A percentile compares a stretch with the other conserved stretches of the same genome.
Conservation (phyloP, 2,888 invertebrate genomes). For the Ernsta delagoae region DNA sequence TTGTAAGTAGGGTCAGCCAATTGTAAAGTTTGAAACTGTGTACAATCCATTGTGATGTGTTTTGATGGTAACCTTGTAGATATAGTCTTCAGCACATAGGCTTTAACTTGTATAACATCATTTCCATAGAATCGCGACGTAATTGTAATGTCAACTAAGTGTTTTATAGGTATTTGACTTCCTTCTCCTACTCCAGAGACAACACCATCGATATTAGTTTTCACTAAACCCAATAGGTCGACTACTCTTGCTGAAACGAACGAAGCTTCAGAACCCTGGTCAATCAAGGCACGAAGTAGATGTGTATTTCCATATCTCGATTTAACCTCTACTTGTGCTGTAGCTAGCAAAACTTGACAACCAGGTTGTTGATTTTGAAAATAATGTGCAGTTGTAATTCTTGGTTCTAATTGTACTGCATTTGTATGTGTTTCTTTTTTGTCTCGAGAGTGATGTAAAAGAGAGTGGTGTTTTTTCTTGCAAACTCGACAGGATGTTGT, state of each 20-base stretch:
- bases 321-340: slow-evolving; percentile 39
- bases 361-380: slow-evolving; percentile 41
- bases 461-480: slow-evolving; percentile 39
- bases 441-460: slow-evolving; percentile 36
- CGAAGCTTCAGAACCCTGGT: slow-evolving; percentile 48
- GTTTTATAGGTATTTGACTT: slow-evolving; percentile 36
- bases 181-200: slow-evolving; percentile 44
- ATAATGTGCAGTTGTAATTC: slow-evolving; percentile 30
- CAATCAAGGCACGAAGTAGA: slow-evolving; percentile 43
- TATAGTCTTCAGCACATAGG: slow-evolving; percentile 41
- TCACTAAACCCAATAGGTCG: slow-evolving; percentile 40
- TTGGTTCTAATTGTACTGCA: slow-evolving; percentile 7
- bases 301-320: slow-evolving; percentile 39
- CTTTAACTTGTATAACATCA: slow-evolving; percentile 32
- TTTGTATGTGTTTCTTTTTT: slow-evolving; percentile 17
- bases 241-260: slow-evolving; percentile 43
- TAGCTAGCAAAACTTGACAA: slow-evolving; percentile 37
- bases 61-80: slow-evolving; percentile 38
- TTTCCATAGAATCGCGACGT: slow-evolving; percentile 6
- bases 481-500: slow-evolving; percentile 40
- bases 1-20: slow-evolving; percentile 39
- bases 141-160: slow-evolving; percentile 38
- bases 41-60: slow-evolving; percentile 25
- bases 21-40: slow-evolving; percentile 36
- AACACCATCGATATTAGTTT: slow-evolving; percentile 39